Evolutionary conservation across 1,140 invertebrate species (phyloP).

Genomic region (Glossosoma conforme): DNA sequence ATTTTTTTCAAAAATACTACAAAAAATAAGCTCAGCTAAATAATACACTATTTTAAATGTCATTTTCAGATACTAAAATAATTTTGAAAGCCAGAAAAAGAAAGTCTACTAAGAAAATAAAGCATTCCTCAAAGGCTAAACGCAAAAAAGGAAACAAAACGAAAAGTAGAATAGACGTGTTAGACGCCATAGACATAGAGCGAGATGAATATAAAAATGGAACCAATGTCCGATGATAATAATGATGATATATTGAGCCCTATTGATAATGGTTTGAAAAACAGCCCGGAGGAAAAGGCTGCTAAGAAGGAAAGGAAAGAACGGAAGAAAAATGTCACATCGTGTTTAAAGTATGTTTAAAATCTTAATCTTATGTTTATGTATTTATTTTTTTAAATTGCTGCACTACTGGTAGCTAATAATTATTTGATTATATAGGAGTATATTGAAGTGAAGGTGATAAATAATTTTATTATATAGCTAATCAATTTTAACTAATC

Average conservation of each 20-base stretch:
- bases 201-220: slow-evolving; percentile 24
- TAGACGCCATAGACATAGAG: slow-evolving; percentile 13
- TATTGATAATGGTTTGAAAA: neutral
- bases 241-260: slow-evolving; percentile 5
- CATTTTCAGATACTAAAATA: no score
- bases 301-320: slow-evolving; percentile 19
- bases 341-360: slow-evolving; percentile 15
- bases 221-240: slow-evolving; percentile 22
- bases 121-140: slow-evolving; percentile 26
- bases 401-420: no score
- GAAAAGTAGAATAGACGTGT: slow-evolving; percentile 18
- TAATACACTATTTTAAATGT: neutral
- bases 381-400: no score
- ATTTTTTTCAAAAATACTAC: no score
- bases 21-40: no score
- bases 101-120: slow-evolving; percentile 24
- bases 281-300: neutral
- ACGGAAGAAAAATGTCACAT: slow-evolving; percentile 12
- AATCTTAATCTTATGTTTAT: no score
- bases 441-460: no score
- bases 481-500: no score
- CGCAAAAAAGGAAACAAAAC: slow-evolving; percentile 25
- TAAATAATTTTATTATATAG: no score
- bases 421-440: no score
- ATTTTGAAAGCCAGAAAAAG: slow-evolving; percentile 23